These are phyloP conservation scores for Xanthorhoe designata DNA, from an alignment of 2,888 invertebrate genomes.

Conservation along the genomic window DNA sequence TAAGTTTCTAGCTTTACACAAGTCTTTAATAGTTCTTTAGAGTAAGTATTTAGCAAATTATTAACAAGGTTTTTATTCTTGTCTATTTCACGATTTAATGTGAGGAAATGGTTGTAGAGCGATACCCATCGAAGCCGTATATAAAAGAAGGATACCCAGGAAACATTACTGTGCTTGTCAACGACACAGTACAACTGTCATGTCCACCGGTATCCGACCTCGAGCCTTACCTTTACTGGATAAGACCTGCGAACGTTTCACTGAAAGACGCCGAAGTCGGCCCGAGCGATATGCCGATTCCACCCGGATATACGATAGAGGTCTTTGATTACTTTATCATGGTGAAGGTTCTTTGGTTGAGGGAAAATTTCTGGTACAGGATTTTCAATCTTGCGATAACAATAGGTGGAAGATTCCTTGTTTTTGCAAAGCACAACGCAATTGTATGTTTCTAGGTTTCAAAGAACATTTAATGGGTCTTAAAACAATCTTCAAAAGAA, in stretches of 20 bases:
- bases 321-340: slow-evolving; percentile 62
- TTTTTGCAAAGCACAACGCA: slow-evolving; percentile 8
- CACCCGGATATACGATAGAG: slow-evolving; percentile 68
- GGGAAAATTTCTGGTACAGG: slow-evolving; percentile 21
- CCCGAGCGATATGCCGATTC: slow-evolving; percentile 74
- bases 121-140: slow-evolving; percentile 93
- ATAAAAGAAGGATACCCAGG: slow-evolving; percentile 92
- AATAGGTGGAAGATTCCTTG: background rate
- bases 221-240: slow-evolving; percentile 93
- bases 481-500: slow-evolving; percentile 20
- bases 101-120: slow-evolving; percentile 84
- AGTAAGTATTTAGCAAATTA: too few relatives aligned
- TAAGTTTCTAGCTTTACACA: too few relatives aligned
- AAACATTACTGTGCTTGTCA: slow-evolving; percentile 91
- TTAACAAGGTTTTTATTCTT: background rate
- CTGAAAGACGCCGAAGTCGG: slow-evolving; percentile 71
- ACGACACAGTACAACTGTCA: slow-evolving; percentile 89
- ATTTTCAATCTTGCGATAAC: background rate
- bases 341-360: slow-evolving; percentile 60
- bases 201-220: slow-evolving; percentile 94
- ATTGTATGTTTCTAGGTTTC: background rate
- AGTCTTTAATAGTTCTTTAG: too few relatives aligned
- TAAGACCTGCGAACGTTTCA: slow-evolving; percentile 82
- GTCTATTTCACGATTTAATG: slow-evolving; percentile 8
- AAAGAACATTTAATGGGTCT: slow-evolving; percentile 6